Conservation (phyloP, 1,140 invertebrate species). For the Apis florea region DNA sequence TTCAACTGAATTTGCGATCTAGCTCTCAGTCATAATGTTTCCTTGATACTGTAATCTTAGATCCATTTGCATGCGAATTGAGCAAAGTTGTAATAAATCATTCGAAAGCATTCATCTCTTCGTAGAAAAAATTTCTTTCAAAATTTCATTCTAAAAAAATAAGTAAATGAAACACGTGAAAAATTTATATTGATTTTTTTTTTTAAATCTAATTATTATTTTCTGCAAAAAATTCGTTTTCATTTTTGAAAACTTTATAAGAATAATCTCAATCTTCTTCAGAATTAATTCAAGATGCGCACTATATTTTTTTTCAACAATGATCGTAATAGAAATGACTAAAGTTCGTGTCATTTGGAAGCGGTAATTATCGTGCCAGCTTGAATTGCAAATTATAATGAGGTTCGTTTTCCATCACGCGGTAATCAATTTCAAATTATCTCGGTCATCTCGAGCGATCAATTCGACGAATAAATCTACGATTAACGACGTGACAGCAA, state of each 20-base stretch:
- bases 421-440: slow-evolving; percentile 36
- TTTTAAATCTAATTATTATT: no score
- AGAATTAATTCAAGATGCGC: background rate
- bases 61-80: no score
- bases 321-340: background rate
- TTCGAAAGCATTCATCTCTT: no score
- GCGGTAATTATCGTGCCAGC: background rate
- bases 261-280: background rate
- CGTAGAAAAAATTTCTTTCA: no score
- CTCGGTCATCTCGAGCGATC: background rate
- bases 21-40: background rate
- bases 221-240: no score
- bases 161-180: no score
- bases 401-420: slow-evolving; percentile 6
- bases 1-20: background rate
- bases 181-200: no score
- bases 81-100: no score
- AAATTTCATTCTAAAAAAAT: no score
- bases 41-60: no score
- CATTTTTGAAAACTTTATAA: no score
- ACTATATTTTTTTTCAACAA: background rate
- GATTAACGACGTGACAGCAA: background rate
- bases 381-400: slow-evolving; percentile 8
- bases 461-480: background rate
- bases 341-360: background rate